Conservation (phyloP, 92 coral and sea anemone genomes). For the Epizoanthus scotinus region DNA sequence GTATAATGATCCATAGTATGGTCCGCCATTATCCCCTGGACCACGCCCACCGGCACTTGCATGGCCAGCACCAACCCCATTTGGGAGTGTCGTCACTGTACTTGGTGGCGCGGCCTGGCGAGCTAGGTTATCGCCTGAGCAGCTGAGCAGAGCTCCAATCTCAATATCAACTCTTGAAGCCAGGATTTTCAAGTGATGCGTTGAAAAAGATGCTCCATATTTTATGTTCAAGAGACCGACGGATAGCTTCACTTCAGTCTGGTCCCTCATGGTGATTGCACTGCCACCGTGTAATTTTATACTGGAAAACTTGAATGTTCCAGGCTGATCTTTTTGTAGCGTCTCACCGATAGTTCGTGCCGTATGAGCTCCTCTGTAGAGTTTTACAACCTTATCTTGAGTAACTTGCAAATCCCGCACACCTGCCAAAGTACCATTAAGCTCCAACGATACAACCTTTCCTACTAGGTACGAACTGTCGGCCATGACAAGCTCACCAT, state of each 20-base stretch:
- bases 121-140: slow-evolving; percentile 60
- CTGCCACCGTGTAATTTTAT: slow-evolving; percentile 60
- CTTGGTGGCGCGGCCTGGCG: slow-evolving; percentile 38
- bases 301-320: slow-evolving; percentile 55
- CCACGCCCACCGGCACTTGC: slow-evolving; percentile 67
- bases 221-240: slow-evolving; percentile 59
- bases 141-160: slow-evolving; percentile 60
- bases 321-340: slow-evolving; percentile 2
- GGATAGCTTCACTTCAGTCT: slow-evolving; percentile 34
- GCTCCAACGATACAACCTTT: slow-evolving; percentile 44
- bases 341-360: slow-evolving; percentile 14
- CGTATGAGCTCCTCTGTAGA: slow-evolving; percentile 51
- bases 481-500: slow-evolving; percentile 54
- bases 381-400: slow-evolving; percentile 49
- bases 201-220: slow-evolving; percentile 53
- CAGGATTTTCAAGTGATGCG: slow-evolving; percentile 50
- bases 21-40: slow-evolving; percentile 42
- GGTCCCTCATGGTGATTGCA: slow-evolving; percentile 52
- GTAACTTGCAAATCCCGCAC: slow-evolving; percentile 58
- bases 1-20: slow-evolving; percentile 65
- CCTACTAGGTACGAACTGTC: slow-evolving; percentile 51
- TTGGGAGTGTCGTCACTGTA: slow-evolving; percentile 26
- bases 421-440: slow-evolving; percentile 65
- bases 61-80: slow-evolving; percentile 70
- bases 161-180: slow-evolving; percentile 64